Conservation (phyloP, 2,888 invertebrate genomes). For the Cheilosia scutellata region DNA sequence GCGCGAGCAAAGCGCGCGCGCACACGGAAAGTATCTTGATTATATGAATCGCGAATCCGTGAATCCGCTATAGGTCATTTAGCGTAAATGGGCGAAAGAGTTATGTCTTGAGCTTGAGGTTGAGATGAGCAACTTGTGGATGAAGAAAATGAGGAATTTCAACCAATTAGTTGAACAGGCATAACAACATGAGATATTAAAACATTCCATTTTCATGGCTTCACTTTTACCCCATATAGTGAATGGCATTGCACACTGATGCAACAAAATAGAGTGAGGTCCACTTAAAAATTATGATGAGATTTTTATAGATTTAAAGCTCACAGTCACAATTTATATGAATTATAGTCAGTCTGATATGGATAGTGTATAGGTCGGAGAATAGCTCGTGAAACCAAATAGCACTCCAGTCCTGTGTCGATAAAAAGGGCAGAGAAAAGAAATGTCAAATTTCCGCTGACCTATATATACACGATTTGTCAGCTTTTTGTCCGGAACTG, state of each 20-base stretch:
- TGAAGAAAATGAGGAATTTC: constrained; percentile 37
- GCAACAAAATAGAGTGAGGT: constrained; percentile 14
- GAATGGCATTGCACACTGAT: constrained; percentile 30
- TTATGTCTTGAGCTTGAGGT: constrained; percentile 35
- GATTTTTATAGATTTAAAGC: not conserved
- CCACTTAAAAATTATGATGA: not conserved
- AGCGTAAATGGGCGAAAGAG: constrained; percentile 60
- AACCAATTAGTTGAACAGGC: constrained; percentile 57
- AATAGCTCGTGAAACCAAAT: too few species aligned
- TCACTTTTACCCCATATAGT: constrained; percentile 30
- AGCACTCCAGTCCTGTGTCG: not conserved
- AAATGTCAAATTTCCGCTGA: constrained; percentile 40
- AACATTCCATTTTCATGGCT: constrained; percentile 41
- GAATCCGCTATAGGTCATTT: constrained; percentile 66
- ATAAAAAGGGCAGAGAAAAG: not conserved
- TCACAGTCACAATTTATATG: not conserved
- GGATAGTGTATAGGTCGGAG: not conserved
- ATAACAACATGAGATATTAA: constrained; percentile 34
- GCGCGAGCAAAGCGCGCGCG: constrained; percentile 22
- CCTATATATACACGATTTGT: constrained; percentile 18
- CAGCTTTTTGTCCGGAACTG: not conserved
- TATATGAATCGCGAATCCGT: constrained; percentile 47
- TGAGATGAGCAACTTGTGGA: constrained; percentile 10
- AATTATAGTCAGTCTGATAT: not conserved
- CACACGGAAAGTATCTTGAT: constrained; percentile 54